These are phyloP conservation scores for Furnarius figulus DNA, from an alignment of 2,113 vertebrate species.

Conservation along the genomic window DNA sequence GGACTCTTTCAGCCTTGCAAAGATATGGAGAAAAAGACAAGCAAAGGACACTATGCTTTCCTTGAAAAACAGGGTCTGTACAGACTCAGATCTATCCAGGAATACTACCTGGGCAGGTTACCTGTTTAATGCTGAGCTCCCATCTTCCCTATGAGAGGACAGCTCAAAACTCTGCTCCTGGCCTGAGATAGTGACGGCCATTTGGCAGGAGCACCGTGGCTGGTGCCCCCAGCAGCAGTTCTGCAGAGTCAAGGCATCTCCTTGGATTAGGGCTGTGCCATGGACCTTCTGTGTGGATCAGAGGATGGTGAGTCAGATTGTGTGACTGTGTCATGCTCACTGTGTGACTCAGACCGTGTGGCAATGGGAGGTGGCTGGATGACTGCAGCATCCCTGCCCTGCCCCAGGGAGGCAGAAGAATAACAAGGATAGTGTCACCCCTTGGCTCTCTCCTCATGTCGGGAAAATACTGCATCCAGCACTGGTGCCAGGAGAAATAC, in stretches of 20 bases:
- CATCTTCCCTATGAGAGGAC: neutral
- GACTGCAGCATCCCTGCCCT: neutral
- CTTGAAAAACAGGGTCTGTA: neutral
- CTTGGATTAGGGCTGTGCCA: neutral
- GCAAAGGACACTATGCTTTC: neutral
- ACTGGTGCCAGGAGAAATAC: neutral
- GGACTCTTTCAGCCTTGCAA: neutral
- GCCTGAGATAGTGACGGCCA: neutral
- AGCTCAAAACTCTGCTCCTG: neutral
- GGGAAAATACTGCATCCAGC: neutral
- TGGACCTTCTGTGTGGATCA: accelerated
- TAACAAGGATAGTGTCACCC: neutral
- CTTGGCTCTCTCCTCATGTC: neutral
- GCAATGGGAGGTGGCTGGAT: neutral
- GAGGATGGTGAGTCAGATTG: neutral
- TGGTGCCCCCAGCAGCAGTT: neutral
- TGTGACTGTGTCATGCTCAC: neutral
- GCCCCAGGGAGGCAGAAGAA: neutral
- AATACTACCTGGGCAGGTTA: neutral
- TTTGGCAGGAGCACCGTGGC: neutral
- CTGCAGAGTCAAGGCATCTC: neutral
- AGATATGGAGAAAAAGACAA: neutral
- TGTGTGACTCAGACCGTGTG: neutral
- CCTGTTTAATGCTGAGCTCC: neutral
- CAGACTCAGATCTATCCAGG: neutral